Base-by-base conservation (phyloP, 2,888 invertebrate species). In the Hermaeophaga mercurialis region DNA sequence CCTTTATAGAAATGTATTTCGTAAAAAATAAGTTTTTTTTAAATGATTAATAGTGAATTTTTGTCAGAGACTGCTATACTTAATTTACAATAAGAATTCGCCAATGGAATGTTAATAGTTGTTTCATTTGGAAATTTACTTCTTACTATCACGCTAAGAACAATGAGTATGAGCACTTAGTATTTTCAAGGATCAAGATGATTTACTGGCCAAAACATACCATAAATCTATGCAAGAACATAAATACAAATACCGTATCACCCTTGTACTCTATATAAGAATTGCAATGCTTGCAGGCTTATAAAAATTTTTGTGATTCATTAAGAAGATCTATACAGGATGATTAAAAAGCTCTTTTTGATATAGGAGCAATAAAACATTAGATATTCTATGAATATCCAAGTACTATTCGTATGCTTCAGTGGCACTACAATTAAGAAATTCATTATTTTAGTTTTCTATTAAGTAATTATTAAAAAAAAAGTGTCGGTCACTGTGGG, bases 261-360 rank as follows among this genome's bases (percentile, higher is more conserved):
- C 38, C 38, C 38, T 28, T 52, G 46, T 52, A 53, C 18, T 44
- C 46, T 44, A 56, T 46, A 24, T 17, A 52, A 47, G n/a, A 28
- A 6, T 9, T 3, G 28, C 28, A 28, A 8, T 9, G 9, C 9
- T n/a, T 2, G 8, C 28, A 28, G 28, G 28, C n/a, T n/a, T n/a
- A n/a, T n/a, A n/a, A 28, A 28, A 5, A 22, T 22, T 22, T 22
- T 22, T 22, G 22, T 22, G 22, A 22, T 22, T 7, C 7, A 4
- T 22, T 22, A 22, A 22, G n/a, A n/a, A n/a, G n/a, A n/a, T n/a
- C n/a, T n/a, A n/a, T n/a, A n/a, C n/a, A n/a, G n/a, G n/a, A n/a
- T n/a, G n/a, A n/a, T n/a, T n/a, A n/a, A n/a, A n/a, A n/a, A n/a
- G n/a, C n/a, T n/a, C n/a, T n/a, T n/a, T n/a, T n/a, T n/a, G n/a